Conservation (phyloP, 2,888 invertebrate genomes). For the Acleris cristana region DNA sequence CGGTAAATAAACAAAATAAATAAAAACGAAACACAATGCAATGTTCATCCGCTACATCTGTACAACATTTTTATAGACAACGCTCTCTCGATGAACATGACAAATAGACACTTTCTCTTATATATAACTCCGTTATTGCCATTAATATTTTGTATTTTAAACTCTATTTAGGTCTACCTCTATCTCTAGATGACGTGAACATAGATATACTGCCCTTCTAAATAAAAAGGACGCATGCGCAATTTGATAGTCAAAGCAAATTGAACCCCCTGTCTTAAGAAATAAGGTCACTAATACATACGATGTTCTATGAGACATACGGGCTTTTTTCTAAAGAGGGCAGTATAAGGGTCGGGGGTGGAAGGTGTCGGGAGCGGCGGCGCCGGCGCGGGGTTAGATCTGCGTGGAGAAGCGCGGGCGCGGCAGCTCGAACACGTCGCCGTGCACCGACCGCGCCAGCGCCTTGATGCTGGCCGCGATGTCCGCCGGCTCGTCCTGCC, state of each 20-base stretch:
- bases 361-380: background rate
- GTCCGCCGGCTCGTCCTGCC: slow-evolving; percentile 86
- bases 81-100: background rate
- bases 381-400: slow-evolving; percentile 86
- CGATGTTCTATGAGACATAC: too few species aligned
- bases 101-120: background rate
- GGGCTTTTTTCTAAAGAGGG: too few species aligned
- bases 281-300: too few species aligned
- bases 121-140: slow-evolving; percentile 14
- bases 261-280: too few species aligned
- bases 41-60: too few species aligned
- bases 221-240: too few species aligned
- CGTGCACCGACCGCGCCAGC: slow-evolving; percentile 95
- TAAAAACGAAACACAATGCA: too few species aligned
- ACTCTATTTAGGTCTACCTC: background rate
- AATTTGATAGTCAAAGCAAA: too few species aligned
- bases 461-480: slow-evolving; percentile 97
- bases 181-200: background rate
- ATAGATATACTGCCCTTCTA: too few species aligned
- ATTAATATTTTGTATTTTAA: background rate
- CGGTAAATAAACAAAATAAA: too few species aligned
- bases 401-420: slow-evolving; percentile 93
- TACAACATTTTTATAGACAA: background rate
- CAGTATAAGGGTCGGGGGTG: background rate
- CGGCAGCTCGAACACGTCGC: slow-evolving; percentile 95